A percentile compares a stretch with the other conserved stretches of the same genome.
These are phyloP conservation scores for Aphodius sticticus DNA, from an alignment of 2,888 invertebrate genomes.

Conservation along the genomic window DNA sequence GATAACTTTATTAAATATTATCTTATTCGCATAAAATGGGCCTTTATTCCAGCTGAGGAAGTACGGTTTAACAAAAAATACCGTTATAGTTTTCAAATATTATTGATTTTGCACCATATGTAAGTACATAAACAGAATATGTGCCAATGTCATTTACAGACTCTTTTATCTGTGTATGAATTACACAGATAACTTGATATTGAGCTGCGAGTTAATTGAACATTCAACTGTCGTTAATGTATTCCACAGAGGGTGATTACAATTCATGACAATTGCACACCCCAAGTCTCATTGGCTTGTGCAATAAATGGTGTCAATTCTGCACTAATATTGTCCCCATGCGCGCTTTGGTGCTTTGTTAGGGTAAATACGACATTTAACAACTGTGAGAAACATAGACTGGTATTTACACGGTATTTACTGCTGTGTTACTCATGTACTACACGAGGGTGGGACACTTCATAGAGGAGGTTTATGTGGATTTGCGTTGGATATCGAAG, in stretches of 20 bases:
- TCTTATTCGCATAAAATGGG: background rate
- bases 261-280: conserved; percentile 17
- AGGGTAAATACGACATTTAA: conserved; percentile 19
- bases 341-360: conserved; percentile 7
- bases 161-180: background rate
- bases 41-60: too few species aligned
- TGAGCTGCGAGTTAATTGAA: background rate
- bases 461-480: background rate
- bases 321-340: background rate
- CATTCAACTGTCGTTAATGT: background rate
- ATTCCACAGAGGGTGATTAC: conserved; percentile 4
- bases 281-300: conserved; percentile 6
- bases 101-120: too few species aligned
- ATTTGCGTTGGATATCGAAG: background rate
- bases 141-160: background rate
- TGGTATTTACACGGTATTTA: background rate
- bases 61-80: too few species aligned
- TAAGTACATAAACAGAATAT: too few species aligned
- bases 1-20: conserved; percentile 20
- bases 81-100: too few species aligned
- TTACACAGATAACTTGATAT: too few species aligned
- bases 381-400: background rate
- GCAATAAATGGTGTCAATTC: conserved; percentile 17
- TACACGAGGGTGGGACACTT: background rate
- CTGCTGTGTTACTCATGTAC: background rate